These are phyloP conservation scores for Harlomillsia oculata DNA, from an alignment of 1,140 invertebrate genomes.

Conservation along the genomic window DNA sequence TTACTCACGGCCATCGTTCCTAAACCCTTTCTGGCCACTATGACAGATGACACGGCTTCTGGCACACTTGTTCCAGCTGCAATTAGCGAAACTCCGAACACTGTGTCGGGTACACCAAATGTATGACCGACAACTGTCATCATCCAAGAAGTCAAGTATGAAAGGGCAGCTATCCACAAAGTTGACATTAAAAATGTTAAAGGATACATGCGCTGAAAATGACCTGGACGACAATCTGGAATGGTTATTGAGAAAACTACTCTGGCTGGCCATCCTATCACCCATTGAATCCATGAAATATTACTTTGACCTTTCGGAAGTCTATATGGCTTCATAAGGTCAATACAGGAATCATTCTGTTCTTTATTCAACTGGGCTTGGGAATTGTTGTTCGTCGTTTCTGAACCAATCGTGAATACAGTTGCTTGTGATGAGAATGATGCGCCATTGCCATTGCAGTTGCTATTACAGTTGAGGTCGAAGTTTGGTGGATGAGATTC, in stretches of 20 bases:
- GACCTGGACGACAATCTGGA: slow-evolving; percentile 57
- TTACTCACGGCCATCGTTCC: slow-evolving; percentile 47
- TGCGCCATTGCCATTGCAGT: not conserved
- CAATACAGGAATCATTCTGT: slow-evolving; percentile 66
- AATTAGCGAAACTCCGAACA: slow-evolving; percentile 76
- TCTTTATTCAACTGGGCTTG: slow-evolving; percentile 66
- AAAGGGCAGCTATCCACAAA: slow-evolving; percentile 69
- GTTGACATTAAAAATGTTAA: slow-evolving; percentile 79
- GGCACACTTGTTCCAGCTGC: slow-evolving; percentile 26
- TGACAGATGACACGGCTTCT: slow-evolving; percentile 21
- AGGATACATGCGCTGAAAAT: slow-evolving; percentile 67
- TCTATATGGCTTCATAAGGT: slow-evolving; percentile 86
- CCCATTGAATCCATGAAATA: slow-evolving; percentile 33
- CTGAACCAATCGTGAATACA: not conserved
- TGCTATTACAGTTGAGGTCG: not conserved
- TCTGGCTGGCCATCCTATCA: slow-evolving; percentile 50
- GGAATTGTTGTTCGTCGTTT: not conserved
- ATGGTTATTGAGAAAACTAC: slow-evolving; percentile 57
- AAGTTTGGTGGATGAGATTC: not conserved
- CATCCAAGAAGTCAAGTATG: slow-evolving; percentile 85
- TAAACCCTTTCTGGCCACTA: slow-evolving; percentile 31
- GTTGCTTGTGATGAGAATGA: not conserved
- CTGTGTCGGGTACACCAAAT: slow-evolving; percentile 56
- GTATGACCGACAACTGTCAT: slow-evolving; percentile 67
- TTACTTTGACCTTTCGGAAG: not conserved